Base-by-base conservation (phyloP, 2,888 invertebrate species). In the Acanthosepion esculentum region DNA sequence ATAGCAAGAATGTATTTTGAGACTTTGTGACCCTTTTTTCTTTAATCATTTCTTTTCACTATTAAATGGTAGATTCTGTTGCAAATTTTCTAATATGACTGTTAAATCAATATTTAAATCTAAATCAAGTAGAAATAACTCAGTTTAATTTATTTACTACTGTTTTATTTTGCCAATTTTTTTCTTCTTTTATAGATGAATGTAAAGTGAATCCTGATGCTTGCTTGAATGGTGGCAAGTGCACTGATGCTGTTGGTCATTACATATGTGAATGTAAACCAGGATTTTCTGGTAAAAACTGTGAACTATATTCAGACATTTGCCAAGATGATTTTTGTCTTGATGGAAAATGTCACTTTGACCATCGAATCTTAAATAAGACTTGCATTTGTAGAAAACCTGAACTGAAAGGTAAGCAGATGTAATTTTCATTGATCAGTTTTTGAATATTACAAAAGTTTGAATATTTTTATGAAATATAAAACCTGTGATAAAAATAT, bases 331-430 rank as follows among this genome's bases (percentile, higher is more conserved):
- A 12, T 29, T 29, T 26, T 50, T 92, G 92, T 48, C 48, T 48
- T 41, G 20, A 92, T 33, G 92, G 92, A 2, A 29, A 50, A 50
- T 92, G 92, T n/a, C 18, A 48, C 15, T 50, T 29, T 48, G 92
- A 92, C 48, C 50, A 92, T 48, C 48, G 50, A 12, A 50, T 50
- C 26, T 50, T 92, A 50, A 92, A 92, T n/a, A 50, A 92, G 29
- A 92, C 92, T 6, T 92, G 92, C n/a, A 92, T 92, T 92, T 92
- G 92, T 92, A 29, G 12, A 48, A 50, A 48, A 92, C 92, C 29
- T 29, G 48, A 92, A 29, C 48, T 92, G 12, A 92, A 48, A 48
- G 92, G 92, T 92, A 92, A 50, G n/a, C 12, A 12, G 6, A 6
- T n/a, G 33, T 78, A 10, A n/a, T 78, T 78, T 78, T 78, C 78